A percentile compares a stretch with the other conserved stretches of the same genome.
Evolutionary conservation across 2,797 vertebrate species (phyloP).

Genomic region (Caiman crocodilus): DNA sequence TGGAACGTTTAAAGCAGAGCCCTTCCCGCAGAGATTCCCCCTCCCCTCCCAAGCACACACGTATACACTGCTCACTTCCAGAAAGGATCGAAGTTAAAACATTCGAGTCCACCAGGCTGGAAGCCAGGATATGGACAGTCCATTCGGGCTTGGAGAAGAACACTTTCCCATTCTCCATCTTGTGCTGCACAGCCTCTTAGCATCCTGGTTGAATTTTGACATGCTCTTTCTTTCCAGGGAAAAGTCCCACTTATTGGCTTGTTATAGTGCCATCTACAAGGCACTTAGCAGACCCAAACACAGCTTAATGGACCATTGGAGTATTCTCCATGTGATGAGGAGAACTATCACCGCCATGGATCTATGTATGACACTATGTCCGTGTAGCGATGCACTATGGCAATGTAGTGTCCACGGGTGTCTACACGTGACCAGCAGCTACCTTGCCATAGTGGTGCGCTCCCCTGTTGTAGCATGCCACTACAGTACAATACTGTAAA

Average conservation of each 20-base stretch:
- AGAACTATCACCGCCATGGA: no score
- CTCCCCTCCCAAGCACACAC: neutral
- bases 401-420: no score
- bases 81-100: neutral
- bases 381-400: no score
- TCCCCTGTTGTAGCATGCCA: no score
- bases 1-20: fast-evolving
- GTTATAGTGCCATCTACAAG: neutral
- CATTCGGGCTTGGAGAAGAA: neutral
- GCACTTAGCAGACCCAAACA: neutral
- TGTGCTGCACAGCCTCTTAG: no score
- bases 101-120: neutral
- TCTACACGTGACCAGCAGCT: no score
- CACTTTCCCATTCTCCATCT: neutral
- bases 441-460: no score
- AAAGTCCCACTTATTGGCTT: neutral
- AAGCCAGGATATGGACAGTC: neutral
- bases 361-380: no score
- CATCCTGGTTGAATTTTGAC: no score
- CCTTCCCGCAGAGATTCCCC: no score
- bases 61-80: neutral
- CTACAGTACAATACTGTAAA: no score
- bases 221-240: no score
- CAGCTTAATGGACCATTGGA: neutral
- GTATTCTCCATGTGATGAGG: neutral